Evolutionary conservation across 2,888 invertebrate species (phyloP).

Genomic region (Meghimatium bilineatum): DNA sequence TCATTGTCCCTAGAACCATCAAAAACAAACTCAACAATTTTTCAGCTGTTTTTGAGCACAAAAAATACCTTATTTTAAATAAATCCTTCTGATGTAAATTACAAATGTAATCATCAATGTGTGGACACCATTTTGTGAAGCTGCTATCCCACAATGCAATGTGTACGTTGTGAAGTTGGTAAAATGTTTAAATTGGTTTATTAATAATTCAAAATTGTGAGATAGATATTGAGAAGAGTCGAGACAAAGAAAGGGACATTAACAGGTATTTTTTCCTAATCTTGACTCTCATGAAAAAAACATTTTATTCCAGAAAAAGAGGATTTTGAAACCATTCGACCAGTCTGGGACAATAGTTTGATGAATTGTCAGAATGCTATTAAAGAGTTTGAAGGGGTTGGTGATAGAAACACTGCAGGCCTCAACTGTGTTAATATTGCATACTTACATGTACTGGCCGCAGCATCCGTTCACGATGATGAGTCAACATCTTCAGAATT

Average conservation of each 20-base stretch:
- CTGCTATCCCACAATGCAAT: too few relatives aligned
- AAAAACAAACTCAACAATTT: too few relatives aligned
- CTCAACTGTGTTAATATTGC: constrained; percentile 33
- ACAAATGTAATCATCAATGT: too few relatives aligned
- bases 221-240: too few relatives aligned
- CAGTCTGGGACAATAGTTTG: constrained; percentile 27
- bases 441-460: constrained; percentile 37
- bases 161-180: too few relatives aligned
- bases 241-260: neutral
- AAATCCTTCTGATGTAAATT: too few relatives aligned
- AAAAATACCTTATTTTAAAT: too few relatives aligned
- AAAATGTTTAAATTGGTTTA: too few relatives aligned
- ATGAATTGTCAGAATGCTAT: constrained; percentile 24
- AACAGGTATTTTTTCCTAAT: neutral
- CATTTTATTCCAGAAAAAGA: constrained; percentile 16
- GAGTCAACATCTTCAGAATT: neutral
- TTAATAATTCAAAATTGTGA: too few relatives aligned
- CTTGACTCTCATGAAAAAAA: neutral
- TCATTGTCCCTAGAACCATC: too few relatives aligned
- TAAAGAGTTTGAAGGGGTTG: constrained; percentile 33
- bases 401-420: constrained; percentile 41
- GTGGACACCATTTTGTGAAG: too few relatives aligned
- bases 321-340: constrained; percentile 17
- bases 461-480: constrained; percentile 26
- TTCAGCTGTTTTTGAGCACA: too few relatives aligned